These are phyloP conservation scores for Potamarius usumacintae DNA, from an alignment of 2,113 vertebrate species.

Conservation along the genomic window DNA sequence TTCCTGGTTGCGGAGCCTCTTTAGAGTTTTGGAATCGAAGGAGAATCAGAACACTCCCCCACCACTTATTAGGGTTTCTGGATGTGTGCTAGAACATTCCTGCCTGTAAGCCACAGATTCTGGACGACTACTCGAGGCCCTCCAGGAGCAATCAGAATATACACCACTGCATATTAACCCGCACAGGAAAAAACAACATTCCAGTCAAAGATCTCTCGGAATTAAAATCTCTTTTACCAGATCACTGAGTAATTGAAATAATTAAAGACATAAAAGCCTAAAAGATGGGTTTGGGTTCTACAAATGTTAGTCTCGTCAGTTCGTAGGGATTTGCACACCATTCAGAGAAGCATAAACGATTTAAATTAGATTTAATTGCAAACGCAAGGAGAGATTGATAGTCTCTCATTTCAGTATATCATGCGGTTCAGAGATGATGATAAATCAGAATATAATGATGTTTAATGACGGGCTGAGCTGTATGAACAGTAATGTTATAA, in stretches of 20 bases:
- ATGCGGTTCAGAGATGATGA: neutral
- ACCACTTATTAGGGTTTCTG: conserved; percentile 47
- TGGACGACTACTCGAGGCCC: conserved; percentile 33
- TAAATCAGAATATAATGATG: conserved; percentile 26
- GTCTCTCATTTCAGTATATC: neutral
- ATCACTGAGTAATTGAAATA: neutral
- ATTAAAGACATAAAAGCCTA: neutral
- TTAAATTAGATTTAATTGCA: conserved; percentile 20
- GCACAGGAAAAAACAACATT: conserved; percentile 15
- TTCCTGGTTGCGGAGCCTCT: conserved; percentile 6
- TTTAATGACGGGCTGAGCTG: conserved; percentile 27
- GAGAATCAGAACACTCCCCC: conserved; percentile 23
- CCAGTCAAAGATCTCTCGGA: neutral
- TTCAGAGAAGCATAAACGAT: neutral
- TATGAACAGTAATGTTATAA: conserved; percentile 30
- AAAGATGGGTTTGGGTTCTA: neutral
- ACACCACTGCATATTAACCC: conserved; percentile 30
- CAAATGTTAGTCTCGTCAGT: conserved; percentile 5
- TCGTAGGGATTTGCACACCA: neutral
- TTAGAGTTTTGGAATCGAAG: conserved; percentile 26
- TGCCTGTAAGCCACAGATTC: conserved; percentile 37
- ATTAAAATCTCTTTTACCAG: neutral
- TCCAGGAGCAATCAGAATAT: conserved; percentile 36
- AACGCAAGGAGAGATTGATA: neutral
- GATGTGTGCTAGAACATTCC: conserved; percentile 46